Percentiles rank a stretch among this genome's conserved stretches.
Conservation (phyloP, 2,113 vertebrate species). For the Tragelaphus buxtoni region DNA sequence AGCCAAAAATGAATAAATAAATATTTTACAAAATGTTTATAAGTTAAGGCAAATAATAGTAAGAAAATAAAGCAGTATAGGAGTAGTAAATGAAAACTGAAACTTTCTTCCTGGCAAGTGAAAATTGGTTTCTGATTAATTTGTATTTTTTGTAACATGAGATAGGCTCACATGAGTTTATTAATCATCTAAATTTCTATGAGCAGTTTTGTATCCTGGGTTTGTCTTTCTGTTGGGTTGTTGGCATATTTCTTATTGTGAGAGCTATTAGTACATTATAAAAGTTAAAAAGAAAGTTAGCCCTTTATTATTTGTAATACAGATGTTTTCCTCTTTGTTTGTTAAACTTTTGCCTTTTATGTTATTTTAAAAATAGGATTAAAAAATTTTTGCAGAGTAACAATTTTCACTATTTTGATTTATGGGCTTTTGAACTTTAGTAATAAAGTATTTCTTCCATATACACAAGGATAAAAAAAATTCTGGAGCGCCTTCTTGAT, state of each 20-base stretch:
- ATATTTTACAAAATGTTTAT: neutral
- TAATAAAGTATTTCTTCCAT: neutral
- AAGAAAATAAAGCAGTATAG: neutral
- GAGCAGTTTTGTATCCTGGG: neutral
- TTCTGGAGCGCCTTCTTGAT: neutral
- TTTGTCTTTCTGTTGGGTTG: neutral
- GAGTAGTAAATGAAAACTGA: neutral
- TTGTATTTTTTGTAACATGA: neutral
- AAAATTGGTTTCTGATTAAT: neutral
- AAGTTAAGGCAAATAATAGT: neutral
- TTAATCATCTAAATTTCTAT: neutral
- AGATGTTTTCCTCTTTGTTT: neutral
- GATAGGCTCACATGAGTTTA: neutral
- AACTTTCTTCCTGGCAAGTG: neutral
- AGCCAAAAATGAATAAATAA: neutral
- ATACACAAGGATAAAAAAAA: neutral
- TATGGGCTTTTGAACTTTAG: neutral
- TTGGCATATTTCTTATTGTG: neutral
- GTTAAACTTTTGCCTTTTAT: neutral
- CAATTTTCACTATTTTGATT: neutral
- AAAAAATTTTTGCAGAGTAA: neutral
- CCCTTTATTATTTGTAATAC: neutral
- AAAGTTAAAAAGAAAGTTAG: neutral
- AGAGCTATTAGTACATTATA: neutral
- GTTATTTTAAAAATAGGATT: neutral